These are phyloP conservation scores for Myiagra hebetior DNA, from an alignment of 2,113 vertebrate genomes.

Conservation along the genomic window DNA sequence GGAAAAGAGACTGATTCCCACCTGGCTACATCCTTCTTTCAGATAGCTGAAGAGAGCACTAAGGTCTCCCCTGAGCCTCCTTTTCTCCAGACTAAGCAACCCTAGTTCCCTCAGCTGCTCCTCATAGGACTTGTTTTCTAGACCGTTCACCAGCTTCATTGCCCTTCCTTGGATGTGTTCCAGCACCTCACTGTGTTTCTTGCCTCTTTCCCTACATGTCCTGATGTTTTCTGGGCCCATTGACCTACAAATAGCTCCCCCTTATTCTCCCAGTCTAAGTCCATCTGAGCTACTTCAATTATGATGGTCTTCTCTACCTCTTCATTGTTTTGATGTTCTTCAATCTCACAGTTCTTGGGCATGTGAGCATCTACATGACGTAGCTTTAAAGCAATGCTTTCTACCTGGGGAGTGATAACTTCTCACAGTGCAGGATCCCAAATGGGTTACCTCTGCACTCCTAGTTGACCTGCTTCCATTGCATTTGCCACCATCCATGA, in stretches of 20 bases:
- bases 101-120: too few relatives aligned
- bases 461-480: neutral
- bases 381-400: neutral
- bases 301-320: neutral
- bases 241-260: neutral
- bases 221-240: neutral
- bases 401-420: neutral
- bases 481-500: neutral
- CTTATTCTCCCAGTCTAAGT: neutral
- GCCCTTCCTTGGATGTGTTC: too few relatives aligned
- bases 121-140: too few relatives aligned
- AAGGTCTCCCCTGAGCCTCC: too few relatives aligned
- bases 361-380: neutral
- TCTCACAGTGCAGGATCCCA: neutral
- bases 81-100: too few relatives aligned
- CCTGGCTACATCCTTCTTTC: too few relatives aligned
- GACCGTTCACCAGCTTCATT: too few relatives aligned
- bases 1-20: too few relatives aligned
- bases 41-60: too few relatives aligned
- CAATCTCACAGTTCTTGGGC: neutral
- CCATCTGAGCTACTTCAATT: neutral
- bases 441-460: neutral
- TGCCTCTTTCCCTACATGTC: too few relatives aligned
- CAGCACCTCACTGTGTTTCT: too few relatives aligned
- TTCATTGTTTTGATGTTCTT: neutral